Base-by-base conservation (phyloP, 2,888 invertebrate genomes). In the Drosophila incognita region DNA sequence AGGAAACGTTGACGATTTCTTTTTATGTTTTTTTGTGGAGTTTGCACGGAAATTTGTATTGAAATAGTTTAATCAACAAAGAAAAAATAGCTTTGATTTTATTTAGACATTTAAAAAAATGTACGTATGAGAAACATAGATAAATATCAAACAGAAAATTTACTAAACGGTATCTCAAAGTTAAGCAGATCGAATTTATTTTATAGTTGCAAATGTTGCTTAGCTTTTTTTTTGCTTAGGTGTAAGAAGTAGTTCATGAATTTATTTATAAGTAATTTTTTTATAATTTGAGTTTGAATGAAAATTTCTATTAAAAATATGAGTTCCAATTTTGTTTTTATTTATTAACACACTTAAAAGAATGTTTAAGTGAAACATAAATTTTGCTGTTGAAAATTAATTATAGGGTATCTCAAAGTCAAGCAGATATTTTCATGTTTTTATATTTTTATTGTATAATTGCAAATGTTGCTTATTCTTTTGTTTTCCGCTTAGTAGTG, bases 1-100 rank as follows among this genome's bases (percentile, higher is more conserved):
- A 76, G 75, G 61, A 83, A 89, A 66, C 74, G 70, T 71, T 79
- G 81, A 15, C 29, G 59, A 36, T 66, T 76, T 63, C 57, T 71
- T 69, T 67, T 46, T 27, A 29, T 76, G 1, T 59, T 61, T 62
- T 66, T 64, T 4, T 7, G 24, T 4, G 24, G 24, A 27, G 52
- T 31, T 24, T 49, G 59, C 60, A 53, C 36, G 35, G 24, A 40
- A 49, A 49, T 38, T 48, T 35, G 40, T 46, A 40, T 70, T 69
- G 38, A 51, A 57, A 54, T 54, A 6, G 29, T 60, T 57, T 29
- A 42, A 51, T 60, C 49, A 69, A 46, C 56, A 51, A 57, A 21
- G 3, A 38, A 51, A 33, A 21, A 31, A 40, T 24, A 15, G 2
- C 6, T 42, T 24, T 0, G 10, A 31, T 21, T 31, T 21, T 21